Conservation (phyloP, 2,113 vertebrate species). For the Furnarius figulus region DNA sequence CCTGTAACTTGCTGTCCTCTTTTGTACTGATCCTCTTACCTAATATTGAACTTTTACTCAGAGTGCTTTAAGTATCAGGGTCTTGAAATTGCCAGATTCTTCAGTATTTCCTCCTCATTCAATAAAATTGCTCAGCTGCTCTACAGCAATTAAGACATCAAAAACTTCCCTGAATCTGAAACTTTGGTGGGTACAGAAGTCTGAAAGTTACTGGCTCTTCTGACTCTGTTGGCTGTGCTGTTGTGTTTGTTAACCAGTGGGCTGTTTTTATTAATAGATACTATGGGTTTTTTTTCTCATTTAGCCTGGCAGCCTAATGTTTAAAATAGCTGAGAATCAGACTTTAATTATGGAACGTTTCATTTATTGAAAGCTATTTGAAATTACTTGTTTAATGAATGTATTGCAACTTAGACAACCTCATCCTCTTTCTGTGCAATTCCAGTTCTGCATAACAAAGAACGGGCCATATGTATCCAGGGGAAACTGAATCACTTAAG, state of each 20-base stretch:
- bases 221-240: not conserved
- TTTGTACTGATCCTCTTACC: not conserved
- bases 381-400: not conserved
- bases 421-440: not conserved
- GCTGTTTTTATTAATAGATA: not conserved
- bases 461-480: not conserved
- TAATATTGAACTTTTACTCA: not conserved
- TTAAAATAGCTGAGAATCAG: not conserved
- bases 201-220: not conserved
- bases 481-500: slow-evolving; percentile 13
- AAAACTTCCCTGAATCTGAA: not conserved
- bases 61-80: not conserved
- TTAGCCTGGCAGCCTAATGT: not conserved
- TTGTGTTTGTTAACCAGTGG: not conserved
- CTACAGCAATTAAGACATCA: not conserved
- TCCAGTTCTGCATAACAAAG: not conserved
- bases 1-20: not conserved
- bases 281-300: not conserved
- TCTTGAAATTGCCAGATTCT: not conserved
- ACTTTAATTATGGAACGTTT: not conserved
- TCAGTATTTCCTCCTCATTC: not conserved
- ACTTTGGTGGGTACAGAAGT: not conserved
- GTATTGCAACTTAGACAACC: not conserved
- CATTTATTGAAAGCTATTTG: not conserved
- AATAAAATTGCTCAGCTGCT: not conserved